Evolutionary conservation across 2,888 invertebrate genomes (phyloP), one percentile per base, ranked within the genome.

Genomic region (Tromatobia lineatoria): DNA sequence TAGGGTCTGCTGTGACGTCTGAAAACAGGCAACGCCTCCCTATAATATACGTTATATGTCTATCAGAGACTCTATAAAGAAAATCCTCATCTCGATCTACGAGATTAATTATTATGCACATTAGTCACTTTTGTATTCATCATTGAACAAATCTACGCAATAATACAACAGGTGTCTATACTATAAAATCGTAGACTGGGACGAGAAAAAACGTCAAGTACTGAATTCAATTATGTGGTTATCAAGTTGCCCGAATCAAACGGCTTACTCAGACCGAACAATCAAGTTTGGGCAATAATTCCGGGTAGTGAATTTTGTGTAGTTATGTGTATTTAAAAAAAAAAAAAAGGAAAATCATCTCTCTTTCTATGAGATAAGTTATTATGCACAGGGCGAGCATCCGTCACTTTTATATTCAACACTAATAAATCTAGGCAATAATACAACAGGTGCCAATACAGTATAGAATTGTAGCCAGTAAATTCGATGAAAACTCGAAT

Each of bases 401-500:
- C 11, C 52, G 70, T 20, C 20, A 45, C 45, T 34, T 79, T 66
- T 52, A 45, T 69, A 59, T 66, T 79, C 29, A n/a, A 42, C 45
- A 38, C 10, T 42, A 47, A 34, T 45, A 70, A 81, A 81, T 38
- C 45, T 52, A 70, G 70, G 57, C 66, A 66, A 76, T 66, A 52
- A 66, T 76, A 71, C 64, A 25, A 81, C 81, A 82, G 71, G 71
- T 77, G 73, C 42, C 52, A 61, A 15, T 42, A 59, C 20, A 50
- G 38, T 54, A 77, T 67, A 29, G 52, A 71, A 71, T 77, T 42
- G 69, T 50, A 50, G 69, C 18, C 52, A 52, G 73, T 61, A 61
- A 47, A 77, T 66, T 76, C 50, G 76, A 77, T 77, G 66, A 77
- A 82, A 77, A 77, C 76, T 77, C 76, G 77, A 82, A 82, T 71